Percentiles rank a stretch among this genome's conserved stretches.
phyloP scores from a whole-genome alignment of 37 sponge, comb jelly and placozoan species.

The Geodia barretti region DNA sequence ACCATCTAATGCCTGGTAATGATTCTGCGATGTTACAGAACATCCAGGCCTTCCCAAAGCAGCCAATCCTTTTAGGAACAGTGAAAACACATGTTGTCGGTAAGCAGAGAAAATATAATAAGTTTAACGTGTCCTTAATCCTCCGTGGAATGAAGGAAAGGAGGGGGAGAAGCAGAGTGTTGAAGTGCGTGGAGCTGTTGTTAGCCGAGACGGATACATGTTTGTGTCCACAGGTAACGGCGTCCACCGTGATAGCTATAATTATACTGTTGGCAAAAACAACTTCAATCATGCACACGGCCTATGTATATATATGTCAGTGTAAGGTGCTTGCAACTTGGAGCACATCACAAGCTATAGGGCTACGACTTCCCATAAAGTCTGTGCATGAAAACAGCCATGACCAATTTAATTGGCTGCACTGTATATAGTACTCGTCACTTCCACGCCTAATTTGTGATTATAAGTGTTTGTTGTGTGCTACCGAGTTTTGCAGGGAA shows the following conservation, averaged over 20 bases:
- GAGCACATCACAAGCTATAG: no score
- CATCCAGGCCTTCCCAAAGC: slow-evolving; percentile 79
- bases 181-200: slow-evolving; percentile 41
- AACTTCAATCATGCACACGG: no score
- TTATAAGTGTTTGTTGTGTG: not conserved
- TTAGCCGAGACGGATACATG: slow-evolving; percentile 50
- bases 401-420: no score
- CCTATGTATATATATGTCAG: no score
- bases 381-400: no score
- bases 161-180: slow-evolving; percentile 19
- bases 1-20: no score
- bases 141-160: slow-evolving; percentile 21
- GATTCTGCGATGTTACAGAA: no score
- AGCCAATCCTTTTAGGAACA: slow-evolving; percentile 30
- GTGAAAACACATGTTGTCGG: slow-evolving; percentile 28
- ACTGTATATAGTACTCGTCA: no score
- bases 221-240: slow-evolving; percentile 33
- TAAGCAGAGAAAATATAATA: not conserved
- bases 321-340: no score
- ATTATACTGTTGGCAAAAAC: no score
- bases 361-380: no score
- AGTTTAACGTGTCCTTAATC: not conserved
- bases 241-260: not conserved
- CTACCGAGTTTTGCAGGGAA: not conserved
- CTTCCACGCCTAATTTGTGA: no score